Evolutionary conservation across 2,888 invertebrate species (phyloP), one percentile per base, ranked within the genome.

Genomic region (Cheilosia impressa): DNA sequence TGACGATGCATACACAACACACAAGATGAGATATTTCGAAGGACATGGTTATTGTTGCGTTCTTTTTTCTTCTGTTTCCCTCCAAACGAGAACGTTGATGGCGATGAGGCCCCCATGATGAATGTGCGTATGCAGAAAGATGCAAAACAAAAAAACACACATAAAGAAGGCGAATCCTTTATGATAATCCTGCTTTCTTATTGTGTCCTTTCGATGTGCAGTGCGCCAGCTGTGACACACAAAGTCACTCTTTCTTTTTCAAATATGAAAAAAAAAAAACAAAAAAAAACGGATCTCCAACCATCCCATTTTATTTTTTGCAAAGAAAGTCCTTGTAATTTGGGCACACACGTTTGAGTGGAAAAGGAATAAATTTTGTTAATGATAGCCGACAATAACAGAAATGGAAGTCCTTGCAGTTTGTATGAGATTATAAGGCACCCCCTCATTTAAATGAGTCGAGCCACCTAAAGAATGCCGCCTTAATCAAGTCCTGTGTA

Each of bases 11-110:
- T 45, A 69, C 45, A 47, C 13, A 47, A 71, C 50, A 55, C 45
- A 57, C 52, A 57, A 60, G 52, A 68, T 80, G 58, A 72, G 27
- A 84, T 66, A 65, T 75, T 80, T 31, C 75, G 66, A 80, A 85
- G 80, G 80, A 85, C 80, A 66, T 60, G 53, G 53, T 62, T 45
- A 76, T 81, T 85, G 81, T 81, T 85, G 76, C 77, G 72, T 2
- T 38, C 3, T 38, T 13, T 41, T 45, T 66, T 43, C 24, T 24
- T 47, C 41, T 45, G 31, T 72, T 52, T 47, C n/a, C 22, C 27
- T 43, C 15, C 52, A 63, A 38, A 68, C n/a, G 47, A 19, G 1
- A 34, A 80, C n/a, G 45, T 62, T 45, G 45, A 34, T 41, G 57
- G 22, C 22, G 68, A 75, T 19, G 53, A 66, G 7, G 47, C 15